Percentiles rank a stretch among this genome's conserved stretches.
Conservation (phyloP, 2,113 vertebrate genomes). For the Trachemys scripta region DNA sequence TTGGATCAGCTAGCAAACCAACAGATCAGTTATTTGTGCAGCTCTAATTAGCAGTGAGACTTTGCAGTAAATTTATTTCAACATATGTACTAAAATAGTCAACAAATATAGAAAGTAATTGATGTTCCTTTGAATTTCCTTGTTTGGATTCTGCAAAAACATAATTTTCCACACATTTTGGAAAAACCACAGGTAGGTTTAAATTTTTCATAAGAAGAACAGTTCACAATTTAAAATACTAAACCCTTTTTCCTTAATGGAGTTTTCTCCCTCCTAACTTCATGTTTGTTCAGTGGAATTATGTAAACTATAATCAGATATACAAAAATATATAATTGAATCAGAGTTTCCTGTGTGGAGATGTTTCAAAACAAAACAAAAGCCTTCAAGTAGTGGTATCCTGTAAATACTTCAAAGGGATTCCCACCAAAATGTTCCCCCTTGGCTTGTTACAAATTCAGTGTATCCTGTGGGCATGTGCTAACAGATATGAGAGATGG, state of each 20-base stretch:
- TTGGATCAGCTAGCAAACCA: neutral
- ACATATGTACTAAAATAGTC: neutral
- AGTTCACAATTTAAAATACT: neutral
- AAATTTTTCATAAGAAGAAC: neutral
- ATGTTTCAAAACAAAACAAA: neutral
- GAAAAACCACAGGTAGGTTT: slow-evolving; percentile 30
- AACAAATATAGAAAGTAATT: neutral
- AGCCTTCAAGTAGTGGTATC: neutral
- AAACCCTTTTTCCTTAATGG: fast-evolving
- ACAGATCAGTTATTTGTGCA: neutral
- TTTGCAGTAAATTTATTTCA: neutral
- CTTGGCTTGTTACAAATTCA: fast-evolving
- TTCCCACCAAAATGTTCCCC: neutral
- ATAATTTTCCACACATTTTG: neutral
- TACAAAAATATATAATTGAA: neutral
- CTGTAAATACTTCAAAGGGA: neutral
- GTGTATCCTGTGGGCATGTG: neutral
- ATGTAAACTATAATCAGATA: neutral
- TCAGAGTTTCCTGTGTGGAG: neutral
- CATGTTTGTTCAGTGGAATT: neutral
- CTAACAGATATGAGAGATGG: neutral
- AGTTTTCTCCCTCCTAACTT: neutral
- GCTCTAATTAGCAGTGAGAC: neutral
- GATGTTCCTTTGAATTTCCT: neutral
- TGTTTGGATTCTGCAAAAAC: neutral